Percentiles rank a stretch among this genome's conserved stretches.
Conservation (phyloP, 2,113 vertebrate genomes). For the Sylvilagus bachmani region DNA sequence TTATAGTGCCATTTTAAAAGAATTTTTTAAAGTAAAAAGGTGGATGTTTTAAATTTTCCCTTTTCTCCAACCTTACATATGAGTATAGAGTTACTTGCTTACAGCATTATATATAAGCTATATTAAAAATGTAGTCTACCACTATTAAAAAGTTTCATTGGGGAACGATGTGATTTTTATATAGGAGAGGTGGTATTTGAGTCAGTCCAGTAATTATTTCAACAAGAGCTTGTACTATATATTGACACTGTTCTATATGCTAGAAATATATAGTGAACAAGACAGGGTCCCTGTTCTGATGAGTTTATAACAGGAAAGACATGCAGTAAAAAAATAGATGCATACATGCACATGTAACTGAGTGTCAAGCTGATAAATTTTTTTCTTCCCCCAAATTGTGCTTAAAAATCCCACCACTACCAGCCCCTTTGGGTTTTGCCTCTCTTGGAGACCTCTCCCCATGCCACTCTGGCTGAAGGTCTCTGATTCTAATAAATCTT, state of each 20-base stretch:
- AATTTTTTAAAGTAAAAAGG: not conserved
- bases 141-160: not conserved
- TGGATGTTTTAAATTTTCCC: not conserved
- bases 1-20: not conserved
- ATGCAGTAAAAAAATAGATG: not conserved
- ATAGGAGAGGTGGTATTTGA: not conserved
- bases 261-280: not conserved
- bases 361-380: not conserved
- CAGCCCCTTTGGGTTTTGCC: no score
- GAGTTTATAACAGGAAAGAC: not conserved
- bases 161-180: not conserved
- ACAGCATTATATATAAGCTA: not conserved
- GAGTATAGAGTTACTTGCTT: not conserved
- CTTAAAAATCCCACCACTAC: no score
- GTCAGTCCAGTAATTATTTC: not conserved
- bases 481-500: no score
- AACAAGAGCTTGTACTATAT: not conserved
- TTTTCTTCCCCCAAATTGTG: no score
- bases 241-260: not conserved
- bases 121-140: slow-evolving; percentile 17
- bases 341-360: not conserved
- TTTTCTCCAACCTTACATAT: slow-evolving; percentile 7
- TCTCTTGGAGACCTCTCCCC: no score
- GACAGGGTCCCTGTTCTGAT: not conserved
- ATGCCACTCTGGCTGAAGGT: no score